phyloP scores from a whole-genome alignment of 1,140 invertebrate genomes.

The Halictus rubicundus region DNA sequence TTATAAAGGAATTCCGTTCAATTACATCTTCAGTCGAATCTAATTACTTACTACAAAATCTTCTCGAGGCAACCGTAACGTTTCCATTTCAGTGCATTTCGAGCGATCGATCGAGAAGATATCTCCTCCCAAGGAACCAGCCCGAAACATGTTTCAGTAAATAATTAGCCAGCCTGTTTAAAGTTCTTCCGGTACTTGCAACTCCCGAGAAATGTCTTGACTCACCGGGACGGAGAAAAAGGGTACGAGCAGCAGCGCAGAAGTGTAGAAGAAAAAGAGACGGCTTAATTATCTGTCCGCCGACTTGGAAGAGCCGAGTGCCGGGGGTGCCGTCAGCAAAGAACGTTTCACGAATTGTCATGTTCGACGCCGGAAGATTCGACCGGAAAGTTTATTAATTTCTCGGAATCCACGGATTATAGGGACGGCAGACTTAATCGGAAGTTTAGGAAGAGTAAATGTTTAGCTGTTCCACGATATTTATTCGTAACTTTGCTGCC shows the following conservation, averaged over 20 bases:
- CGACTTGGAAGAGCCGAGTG: neutral
- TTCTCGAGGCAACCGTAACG: too few relatives aligned
- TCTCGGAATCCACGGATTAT: slow-evolving; percentile 12
- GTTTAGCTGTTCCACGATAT: slow-evolving; percentile 3
- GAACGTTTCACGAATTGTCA: neutral
- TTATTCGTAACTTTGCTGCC: neutral
- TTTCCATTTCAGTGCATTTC: neutral
- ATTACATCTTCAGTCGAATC: too few relatives aligned
- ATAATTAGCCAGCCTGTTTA: slow-evolving; percentile 23
- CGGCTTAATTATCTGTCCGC: slow-evolving; percentile 29
- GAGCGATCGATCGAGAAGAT: neutral
- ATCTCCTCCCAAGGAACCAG: neutral
- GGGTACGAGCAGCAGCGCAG: neutral
- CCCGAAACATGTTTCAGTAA: neutral
- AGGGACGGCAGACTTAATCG: neutral
- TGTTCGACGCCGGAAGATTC: neutral
- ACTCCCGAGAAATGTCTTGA: neutral
- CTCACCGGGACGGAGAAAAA: neutral
- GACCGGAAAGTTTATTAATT: slow-evolving; percentile 44
- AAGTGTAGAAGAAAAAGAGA: neutral
- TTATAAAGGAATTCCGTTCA: too few relatives aligned
- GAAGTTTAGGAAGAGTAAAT: slow-evolving; percentile 1
- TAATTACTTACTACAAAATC: too few relatives aligned
- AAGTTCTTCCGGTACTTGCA: neutral
- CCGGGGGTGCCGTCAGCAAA: neutral